phyloP scores from a whole-genome alignment of 2,888 invertebrate genomes.

The Sminthurides aquaticus region DNA sequence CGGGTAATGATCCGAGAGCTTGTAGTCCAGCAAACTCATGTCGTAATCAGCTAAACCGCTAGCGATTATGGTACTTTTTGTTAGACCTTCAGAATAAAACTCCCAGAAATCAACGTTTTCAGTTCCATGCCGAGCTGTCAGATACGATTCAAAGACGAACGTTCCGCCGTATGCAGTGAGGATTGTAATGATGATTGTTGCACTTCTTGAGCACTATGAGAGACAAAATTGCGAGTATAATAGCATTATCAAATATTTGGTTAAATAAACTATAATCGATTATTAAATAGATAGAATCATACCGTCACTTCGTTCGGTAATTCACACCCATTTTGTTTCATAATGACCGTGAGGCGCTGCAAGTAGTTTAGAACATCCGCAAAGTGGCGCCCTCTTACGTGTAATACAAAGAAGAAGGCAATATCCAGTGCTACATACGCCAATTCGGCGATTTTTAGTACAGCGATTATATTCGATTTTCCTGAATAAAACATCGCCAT shows the following conservation, averaged over 20 bases:
- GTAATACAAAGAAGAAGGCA: neutral
- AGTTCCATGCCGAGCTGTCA: neutral
- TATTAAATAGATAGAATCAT: neutral
- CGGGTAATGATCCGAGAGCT: neutral
- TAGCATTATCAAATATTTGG: neutral
- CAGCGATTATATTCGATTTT: neutral
- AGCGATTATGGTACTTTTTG: neutral
- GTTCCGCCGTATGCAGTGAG: neutral
- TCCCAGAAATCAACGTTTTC: neutral
- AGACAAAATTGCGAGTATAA: too few species aligned
- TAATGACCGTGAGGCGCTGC: neutral
- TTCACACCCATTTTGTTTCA: neutral
- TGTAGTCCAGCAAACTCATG: neutral
- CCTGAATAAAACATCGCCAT: neutral
- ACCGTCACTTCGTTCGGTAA: neutral
- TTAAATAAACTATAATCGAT: neutral
- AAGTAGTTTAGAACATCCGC: neutral
- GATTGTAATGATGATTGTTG: neutral
- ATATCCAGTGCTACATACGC: neutral
- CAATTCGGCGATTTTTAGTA: neutral
- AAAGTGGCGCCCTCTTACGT: neutral
- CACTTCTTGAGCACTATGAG: neutral
- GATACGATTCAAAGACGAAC: neutral
- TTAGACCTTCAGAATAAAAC: neutral
- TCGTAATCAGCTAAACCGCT: neutral